Evolutionary conservation across 1,140 invertebrate genomes (phyloP).

Genomic region (Eumeta japonica): DNA sequence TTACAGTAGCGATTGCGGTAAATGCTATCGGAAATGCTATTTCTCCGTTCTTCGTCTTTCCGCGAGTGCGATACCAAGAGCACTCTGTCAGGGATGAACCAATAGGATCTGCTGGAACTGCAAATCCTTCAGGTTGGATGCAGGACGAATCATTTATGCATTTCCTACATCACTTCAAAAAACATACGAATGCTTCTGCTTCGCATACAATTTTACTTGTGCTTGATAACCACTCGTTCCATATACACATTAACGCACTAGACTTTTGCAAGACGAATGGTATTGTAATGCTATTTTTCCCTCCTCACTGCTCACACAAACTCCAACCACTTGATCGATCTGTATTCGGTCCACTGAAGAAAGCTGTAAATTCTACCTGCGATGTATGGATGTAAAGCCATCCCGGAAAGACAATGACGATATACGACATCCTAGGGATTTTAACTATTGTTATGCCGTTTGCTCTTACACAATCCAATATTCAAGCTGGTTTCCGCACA

Average conservation of each 20-base stretch:
- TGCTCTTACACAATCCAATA: conserved; percentile 39
- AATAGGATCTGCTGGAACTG: no score
- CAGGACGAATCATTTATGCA: conserved; percentile 28
- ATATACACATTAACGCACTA: conserved; percentile 17
- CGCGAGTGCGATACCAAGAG: conserved; percentile 34
- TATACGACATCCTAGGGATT: conserved; percentile 51
- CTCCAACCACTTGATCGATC: conserved; percentile 43
- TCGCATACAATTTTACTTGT: conserved; percentile 16
- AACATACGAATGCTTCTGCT: conserved; percentile 19
- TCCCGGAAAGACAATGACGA: conserved; percentile 50
- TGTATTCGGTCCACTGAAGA: conserved; percentile 39
- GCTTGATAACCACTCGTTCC: conserved; percentile 24
- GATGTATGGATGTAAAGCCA: conserved; percentile 43
- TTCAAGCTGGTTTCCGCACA: conserved; percentile 42
- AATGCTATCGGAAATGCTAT: conserved; percentile 41
- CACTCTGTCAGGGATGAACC: conserved; percentile 49
- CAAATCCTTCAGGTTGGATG: conserved; percentile 43
- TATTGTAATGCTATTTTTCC: conserved; percentile 30
- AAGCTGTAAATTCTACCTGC: conserved; percentile 26
- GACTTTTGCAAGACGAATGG: conserved; percentile 32
- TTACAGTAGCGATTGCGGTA: conserved; percentile 36
- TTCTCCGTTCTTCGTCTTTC: no score
- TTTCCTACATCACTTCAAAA: conserved; percentile 34
- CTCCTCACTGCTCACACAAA: conserved; percentile 26
- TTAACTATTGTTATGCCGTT: conserved; percentile 30